These are phyloP conservation scores for Sinocyclocheilus maitianheensis DNA, from an alignment of 2,113 vertebrate genomes.

Conservation along the genomic window DNA sequence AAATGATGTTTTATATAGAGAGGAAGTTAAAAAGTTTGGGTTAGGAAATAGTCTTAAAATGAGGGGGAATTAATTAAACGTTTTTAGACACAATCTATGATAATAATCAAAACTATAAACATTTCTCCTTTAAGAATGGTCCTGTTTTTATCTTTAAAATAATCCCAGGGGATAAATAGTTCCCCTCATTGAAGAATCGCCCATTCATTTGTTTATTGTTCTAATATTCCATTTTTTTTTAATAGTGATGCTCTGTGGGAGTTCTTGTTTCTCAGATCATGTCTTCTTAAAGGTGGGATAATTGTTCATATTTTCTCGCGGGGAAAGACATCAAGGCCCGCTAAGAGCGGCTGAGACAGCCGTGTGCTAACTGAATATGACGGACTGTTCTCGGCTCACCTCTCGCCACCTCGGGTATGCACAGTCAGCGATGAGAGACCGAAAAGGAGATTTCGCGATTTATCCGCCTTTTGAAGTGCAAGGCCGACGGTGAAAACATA, in stretches of 20 bases:
- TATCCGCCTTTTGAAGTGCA: conserved; percentile 67
- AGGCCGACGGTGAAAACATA: conserved; percentile 54
- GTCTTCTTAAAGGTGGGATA: conserved; percentile 12
- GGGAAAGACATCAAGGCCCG: conserved; percentile 72
- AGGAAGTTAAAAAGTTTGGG: not conserved
- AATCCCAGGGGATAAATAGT: not conserved
- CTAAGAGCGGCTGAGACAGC: conserved; percentile 68
- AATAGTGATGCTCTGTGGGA: not conserved
- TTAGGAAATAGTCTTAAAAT: not conserved
- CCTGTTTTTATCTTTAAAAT: not conserved
- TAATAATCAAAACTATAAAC: not conserved
- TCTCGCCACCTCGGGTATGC: conserved; percentile 64
- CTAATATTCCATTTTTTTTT: too few relatives aligned
- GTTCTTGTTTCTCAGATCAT: conserved; percentile 4
- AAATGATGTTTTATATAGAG: not conserved
- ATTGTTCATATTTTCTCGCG: conserved; percentile 39
- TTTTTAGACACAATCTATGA: not conserved
- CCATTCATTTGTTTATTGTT: not conserved
- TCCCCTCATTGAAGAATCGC: not conserved
- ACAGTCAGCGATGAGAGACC: conserved; percentile 65
- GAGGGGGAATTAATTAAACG: not conserved
- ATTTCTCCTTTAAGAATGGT: not conserved
- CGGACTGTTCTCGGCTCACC: conserved; percentile 72
- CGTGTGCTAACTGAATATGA: conserved; percentile 80
- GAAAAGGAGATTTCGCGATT: conserved; percentile 30